Conservation (phyloP, 2,113 vertebrate genomes). For the Crocuta crocuta region DNA sequence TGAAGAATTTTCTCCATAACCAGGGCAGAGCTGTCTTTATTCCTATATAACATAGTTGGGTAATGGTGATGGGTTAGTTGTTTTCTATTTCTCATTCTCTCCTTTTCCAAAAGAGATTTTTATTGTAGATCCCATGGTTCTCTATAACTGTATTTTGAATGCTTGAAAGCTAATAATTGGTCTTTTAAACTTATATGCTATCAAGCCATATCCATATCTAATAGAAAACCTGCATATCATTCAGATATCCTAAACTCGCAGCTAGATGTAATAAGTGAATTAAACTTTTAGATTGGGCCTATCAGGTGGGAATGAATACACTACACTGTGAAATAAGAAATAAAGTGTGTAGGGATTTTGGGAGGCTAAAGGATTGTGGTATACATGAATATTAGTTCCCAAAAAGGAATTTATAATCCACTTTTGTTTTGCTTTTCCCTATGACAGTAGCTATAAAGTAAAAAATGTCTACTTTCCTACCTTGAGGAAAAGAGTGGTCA, state of each 20-base stretch:
- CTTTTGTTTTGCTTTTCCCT: background rate
- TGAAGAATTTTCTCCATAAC: background rate
- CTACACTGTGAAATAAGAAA: background rate
- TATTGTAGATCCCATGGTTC: background rate
- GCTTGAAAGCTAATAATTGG: background rate
- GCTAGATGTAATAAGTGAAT: background rate
- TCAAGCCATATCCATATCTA: background rate
- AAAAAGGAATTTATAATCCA: background rate
- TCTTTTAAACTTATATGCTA: background rate
- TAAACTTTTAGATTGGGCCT: background rate
- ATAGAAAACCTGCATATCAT: background rate
- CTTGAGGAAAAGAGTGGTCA: background rate
- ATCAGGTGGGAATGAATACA: background rate
- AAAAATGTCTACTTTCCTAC: background rate
- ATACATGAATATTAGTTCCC: background rate
- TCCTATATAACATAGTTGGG: background rate
- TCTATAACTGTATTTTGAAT: background rate
- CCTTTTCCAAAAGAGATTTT: background rate
- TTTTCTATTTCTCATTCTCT: background rate
- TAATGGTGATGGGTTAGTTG: background rate
- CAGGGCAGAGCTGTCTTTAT: background rate
- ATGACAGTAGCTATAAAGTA: background rate
- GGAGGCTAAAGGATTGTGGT: too few relatives aligned
- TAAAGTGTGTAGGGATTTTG: background rate
- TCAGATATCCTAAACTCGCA: background rate